Percentiles rank a stretch among this genome's conserved stretches.
Conservation (phyloP, 2,113 vertebrate species). For the Gracilinanus agilis region DNA sequence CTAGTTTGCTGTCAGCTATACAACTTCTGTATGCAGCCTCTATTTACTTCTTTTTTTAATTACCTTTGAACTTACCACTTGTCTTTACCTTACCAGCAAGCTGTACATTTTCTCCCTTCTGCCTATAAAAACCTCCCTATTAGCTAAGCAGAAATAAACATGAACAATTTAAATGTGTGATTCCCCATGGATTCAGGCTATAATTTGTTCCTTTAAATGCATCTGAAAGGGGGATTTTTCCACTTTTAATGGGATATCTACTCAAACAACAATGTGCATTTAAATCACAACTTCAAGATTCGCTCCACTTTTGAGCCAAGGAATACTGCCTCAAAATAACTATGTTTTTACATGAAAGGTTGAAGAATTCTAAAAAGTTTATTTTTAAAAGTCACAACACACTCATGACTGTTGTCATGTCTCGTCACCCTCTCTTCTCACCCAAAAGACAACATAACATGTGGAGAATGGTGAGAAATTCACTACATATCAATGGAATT, state of each 20-base stretch:
- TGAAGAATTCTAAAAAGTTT: constrained; percentile 43
- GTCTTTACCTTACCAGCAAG: constrained; percentile 46
- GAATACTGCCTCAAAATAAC: constrained; percentile 46
- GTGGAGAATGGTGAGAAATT: background rate
- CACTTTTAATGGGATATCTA: constrained; percentile 31
- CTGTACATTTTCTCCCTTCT: constrained; percentile 46
- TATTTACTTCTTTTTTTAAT: constrained; percentile 52
- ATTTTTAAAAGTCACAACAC: constrained; percentile 59
- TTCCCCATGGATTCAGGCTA: constrained; percentile 43
- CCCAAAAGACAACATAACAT: constrained; percentile 44
- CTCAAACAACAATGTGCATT: constrained; percentile 49
- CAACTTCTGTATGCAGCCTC: background rate
- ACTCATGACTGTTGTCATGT: constrained; percentile 36
- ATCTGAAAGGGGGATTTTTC: constrained; percentile 37
- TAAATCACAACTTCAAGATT: constrained; percentile 38
- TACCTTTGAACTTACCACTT: constrained; percentile 51
- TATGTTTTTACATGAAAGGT: constrained; percentile 31
- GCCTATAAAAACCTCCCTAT: constrained; percentile 39
- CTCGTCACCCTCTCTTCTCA: constrained; percentile 53
- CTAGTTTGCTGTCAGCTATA: background rate
- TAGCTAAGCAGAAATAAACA: constrained; percentile 35
- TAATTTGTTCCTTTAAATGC: constrained; percentile 61
- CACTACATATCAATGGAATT: background rate
- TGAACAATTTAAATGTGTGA: constrained; percentile 58
- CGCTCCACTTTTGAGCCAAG: constrained; percentile 54